phyloP scores from a whole-genome alignment of 1,140 invertebrate species.

The Diorhabda sublineata region DNA sequence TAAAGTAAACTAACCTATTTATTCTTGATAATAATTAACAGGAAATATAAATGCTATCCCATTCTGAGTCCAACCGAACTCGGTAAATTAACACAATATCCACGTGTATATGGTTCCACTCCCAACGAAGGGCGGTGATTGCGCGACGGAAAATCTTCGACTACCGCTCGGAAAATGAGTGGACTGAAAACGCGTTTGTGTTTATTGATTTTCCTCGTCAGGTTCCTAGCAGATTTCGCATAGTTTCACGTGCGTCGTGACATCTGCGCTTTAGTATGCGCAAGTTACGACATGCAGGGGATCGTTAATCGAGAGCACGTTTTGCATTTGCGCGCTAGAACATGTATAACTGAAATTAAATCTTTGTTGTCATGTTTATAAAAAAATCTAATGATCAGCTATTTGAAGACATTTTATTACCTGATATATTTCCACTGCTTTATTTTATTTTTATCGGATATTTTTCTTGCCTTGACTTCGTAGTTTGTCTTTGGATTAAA shows the following conservation, averaged over 20 bases:
- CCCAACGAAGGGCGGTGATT: background rate
- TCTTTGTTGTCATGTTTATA: too few species aligned
- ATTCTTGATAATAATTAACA: too few species aligned
- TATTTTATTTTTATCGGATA: too few species aligned
- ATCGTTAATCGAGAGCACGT: slow-evolving; percentile 9
- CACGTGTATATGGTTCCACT: background rate
- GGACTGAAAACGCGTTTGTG: background rate
- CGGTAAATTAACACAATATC: slow-evolving; percentile 3
- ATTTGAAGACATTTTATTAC: too few species aligned
- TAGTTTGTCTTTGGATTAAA: too few species aligned
- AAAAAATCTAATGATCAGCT: too few species aligned
- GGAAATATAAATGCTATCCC: slow-evolving; percentile 5
- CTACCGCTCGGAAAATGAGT: background rate
- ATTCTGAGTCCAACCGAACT: background rate
- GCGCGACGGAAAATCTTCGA: slow-evolving; percentile 4
- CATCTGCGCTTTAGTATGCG: background rate
- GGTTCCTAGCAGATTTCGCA: slow-evolving; percentile 5
- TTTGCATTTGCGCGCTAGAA: background rate
- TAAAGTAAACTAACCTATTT: too few species aligned
- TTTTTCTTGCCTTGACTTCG: too few species aligned
- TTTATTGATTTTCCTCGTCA: slow-evolving; percentile 1
- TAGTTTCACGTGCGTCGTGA: background rate
- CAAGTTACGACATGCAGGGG: slow-evolving; percentile 8
- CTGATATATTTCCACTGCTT: too few species aligned
- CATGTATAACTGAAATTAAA: background rate